phyloP scores from a whole-genome alignment of 1,140 invertebrate genomes.

The Eueides isabella region DNA sequence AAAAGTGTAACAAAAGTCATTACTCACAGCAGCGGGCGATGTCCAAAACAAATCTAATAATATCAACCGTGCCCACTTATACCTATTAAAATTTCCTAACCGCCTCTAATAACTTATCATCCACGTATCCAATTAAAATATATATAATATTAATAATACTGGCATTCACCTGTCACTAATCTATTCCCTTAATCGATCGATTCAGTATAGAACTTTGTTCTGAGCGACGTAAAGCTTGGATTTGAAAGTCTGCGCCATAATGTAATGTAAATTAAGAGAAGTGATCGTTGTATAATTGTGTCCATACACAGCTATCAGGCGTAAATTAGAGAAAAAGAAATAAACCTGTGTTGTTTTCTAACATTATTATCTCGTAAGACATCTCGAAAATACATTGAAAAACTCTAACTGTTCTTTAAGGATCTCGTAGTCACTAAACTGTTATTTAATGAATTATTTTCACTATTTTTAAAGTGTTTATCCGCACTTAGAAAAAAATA shows the following conservation, averaged over 20 bases:
- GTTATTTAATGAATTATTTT: too few relatives aligned
- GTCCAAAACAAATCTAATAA: conserved; percentile 43
- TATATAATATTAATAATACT: conserved; percentile 59
- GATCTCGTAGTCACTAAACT: background rate
- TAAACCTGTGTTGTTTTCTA: conserved; percentile 15
- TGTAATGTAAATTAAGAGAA: conserved; percentile 45
- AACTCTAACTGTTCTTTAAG: background rate
- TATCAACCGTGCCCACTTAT: conserved; percentile 40
- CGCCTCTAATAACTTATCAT: conserved; percentile 50
- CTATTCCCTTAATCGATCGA: conserved; percentile 24
- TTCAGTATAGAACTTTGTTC: conserved; percentile 30
- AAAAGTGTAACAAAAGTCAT: conserved; percentile 38
- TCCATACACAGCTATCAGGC: conserved; percentile 32
- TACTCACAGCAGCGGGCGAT: conserved; percentile 32
- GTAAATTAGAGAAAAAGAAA: conserved; percentile 30
- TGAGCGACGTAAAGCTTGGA: conserved; percentile 33
- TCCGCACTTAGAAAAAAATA: too few relatives aligned
- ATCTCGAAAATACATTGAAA: background rate
- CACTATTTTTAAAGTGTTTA: too few relatives aligned
- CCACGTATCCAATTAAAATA: conserved; percentile 59
- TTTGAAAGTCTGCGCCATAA: conserved; percentile 25
- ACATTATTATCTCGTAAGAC: background rate
- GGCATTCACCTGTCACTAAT: conserved; percentile 60
- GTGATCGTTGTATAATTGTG: conserved; percentile 40
- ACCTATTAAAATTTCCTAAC: conserved; percentile 43